These are phyloP conservation scores for Chauna torquata DNA, from an alignment of 2,113 vertebrate species.

Conservation along the genomic window DNA sequence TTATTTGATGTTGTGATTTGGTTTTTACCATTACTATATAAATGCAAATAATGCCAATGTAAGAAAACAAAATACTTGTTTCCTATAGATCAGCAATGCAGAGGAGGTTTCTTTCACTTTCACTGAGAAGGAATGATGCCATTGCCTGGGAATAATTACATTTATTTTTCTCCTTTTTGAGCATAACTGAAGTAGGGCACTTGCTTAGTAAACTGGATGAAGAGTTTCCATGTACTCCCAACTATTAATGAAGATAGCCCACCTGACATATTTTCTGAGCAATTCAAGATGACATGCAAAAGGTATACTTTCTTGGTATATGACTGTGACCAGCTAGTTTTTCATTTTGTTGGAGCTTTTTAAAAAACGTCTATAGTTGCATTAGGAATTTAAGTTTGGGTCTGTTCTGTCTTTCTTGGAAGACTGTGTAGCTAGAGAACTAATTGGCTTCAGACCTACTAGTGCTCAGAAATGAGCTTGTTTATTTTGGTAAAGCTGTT, in stretches of 20 bases:
- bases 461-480: background rate
- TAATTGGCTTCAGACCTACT: background rate
- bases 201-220: background rate
- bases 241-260: background rate
- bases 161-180: background rate
- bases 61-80: constrained; percentile 8
- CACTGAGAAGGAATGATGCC: constrained; percentile 46
- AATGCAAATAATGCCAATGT: constrained; percentile 25
- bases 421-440: background rate
- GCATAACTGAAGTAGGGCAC: background rate
- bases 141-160: constrained; percentile 24
- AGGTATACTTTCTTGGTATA: background rate
- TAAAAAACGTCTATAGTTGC: background rate
- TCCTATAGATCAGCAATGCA: background rate
- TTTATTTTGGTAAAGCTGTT: background rate
- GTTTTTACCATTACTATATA: constrained; percentile 25
- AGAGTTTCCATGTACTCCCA: background rate
- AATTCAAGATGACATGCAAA: background rate
- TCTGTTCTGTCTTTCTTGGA: background rate
- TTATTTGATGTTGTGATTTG: constrained; percentile 52
- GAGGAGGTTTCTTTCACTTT: constrained; percentile 21
- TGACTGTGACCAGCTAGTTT: background rate
- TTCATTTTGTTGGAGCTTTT: background rate
- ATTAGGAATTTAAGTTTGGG: background rate
- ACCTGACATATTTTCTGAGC: background rate